Conservation (phyloP, 2,888 invertebrate genomes). For the Mythimna ferrago region DNA sequence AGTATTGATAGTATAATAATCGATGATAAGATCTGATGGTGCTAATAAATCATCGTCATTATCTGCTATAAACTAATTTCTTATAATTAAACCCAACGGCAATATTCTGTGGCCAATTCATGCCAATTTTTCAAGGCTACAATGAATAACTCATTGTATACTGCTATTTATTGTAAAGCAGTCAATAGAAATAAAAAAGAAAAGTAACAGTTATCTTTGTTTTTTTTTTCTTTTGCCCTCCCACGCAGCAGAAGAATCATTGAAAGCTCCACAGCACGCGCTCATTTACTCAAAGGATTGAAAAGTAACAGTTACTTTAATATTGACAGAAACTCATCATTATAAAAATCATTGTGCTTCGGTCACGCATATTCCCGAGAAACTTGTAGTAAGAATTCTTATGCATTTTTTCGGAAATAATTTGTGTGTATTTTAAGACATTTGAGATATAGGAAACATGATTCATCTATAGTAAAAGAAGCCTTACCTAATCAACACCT, state of each 20-base stretch:
- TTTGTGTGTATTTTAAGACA: not conserved
- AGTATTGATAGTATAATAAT: too few relatives aligned
- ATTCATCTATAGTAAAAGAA: not conserved
- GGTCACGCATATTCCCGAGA: not conserved
- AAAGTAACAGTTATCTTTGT: conserved; percentile 38
- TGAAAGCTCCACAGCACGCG: conserved; percentile 39
- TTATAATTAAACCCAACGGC: not conserved
- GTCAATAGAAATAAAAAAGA: conserved; percentile 16
- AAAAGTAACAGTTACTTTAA: conserved; percentile 39
- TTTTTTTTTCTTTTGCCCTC: conserved; percentile 19
- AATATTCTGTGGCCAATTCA: not conserved
- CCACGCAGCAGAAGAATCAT: conserved; percentile 28
- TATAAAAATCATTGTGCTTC: not conserved
- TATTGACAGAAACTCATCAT: conserved; percentile 21
- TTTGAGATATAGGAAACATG: not conserved
- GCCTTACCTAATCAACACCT: not conserved
- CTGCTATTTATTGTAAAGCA: not conserved
- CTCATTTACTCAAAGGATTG: conserved; percentile 26
- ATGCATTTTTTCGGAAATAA: not conserved
- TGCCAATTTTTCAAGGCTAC: not conserved
- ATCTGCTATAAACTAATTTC: not conserved
- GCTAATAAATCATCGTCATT: too few relatives aligned
- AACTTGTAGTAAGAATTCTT: not conserved
- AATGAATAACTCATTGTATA: too few relatives aligned
- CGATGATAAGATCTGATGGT: too few relatives aligned